Conservation (phyloP, 2,797 vertebrate species). For the Sebastes oblongus region DNA sequence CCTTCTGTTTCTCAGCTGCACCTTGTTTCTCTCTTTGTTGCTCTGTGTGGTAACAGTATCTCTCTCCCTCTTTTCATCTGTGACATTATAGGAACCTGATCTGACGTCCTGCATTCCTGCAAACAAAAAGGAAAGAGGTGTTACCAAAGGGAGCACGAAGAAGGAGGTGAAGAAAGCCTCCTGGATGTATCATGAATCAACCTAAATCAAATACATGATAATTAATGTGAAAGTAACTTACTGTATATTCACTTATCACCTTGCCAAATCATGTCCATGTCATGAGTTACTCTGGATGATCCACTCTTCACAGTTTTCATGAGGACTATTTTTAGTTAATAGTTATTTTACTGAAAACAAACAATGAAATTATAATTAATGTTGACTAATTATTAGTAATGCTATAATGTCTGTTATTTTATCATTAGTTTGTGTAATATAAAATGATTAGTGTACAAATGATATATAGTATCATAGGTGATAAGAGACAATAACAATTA, state of each 20-base stretch:
- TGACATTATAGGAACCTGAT: constrained; percentile 58
- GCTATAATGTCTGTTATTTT: too few relatives aligned
- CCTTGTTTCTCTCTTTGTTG: neutral
- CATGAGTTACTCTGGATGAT: neutral
- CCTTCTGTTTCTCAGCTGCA: neutral
- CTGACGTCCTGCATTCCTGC: constrained; percentile 65
- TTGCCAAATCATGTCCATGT: neutral
- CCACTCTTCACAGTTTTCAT: neutral
- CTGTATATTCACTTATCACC: neutral
- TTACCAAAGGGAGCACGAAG: neutral
- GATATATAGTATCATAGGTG: too few relatives aligned
- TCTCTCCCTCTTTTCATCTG: constrained; percentile 17
- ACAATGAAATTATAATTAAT: too few relatives aligned
- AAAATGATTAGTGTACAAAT: too few relatives aligned
- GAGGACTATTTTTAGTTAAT: too few relatives aligned
- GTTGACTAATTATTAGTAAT: too few relatives aligned
- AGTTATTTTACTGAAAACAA: too few relatives aligned
- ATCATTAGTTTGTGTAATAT: too few relatives aligned
- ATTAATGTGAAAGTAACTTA: neutral
- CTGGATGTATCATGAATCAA: neutral
- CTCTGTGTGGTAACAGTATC: constrained; percentile 43
- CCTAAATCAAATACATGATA: neutral
- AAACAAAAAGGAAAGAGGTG: constrained; percentile 44
- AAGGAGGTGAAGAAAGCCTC: neutral
- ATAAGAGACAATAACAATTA: too few relatives aligned